Conservation (phyloP, 2,797 vertebrate species). For the Kryptolebias ocellatus region DNA sequence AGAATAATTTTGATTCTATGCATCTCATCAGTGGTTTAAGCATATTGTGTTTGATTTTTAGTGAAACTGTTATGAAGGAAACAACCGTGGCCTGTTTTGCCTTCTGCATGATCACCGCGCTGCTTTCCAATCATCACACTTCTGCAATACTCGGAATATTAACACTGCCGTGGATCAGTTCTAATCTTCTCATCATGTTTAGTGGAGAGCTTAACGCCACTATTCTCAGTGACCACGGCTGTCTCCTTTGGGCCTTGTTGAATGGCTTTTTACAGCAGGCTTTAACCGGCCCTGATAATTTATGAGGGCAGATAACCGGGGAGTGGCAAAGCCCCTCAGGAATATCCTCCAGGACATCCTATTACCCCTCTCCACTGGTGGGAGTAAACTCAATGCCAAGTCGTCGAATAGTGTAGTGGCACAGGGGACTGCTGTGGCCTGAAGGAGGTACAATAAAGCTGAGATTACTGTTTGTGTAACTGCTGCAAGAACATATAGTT, state of each 20-base stretch:
- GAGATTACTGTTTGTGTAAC: constrained; percentile 9
- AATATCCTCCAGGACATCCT: constrained; percentile 63
- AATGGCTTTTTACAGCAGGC: constrained; percentile 54
- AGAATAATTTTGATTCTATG: no score
- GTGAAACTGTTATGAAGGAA: neutral
- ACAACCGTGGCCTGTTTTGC: neutral
- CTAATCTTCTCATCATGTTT: neutral
- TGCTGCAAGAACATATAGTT: neutral
- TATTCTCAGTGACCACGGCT: constrained; percentile 49
- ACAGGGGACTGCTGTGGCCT: constrained; percentile 17
- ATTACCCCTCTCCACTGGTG: constrained; percentile 34
- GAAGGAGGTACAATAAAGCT: constrained; percentile 7
- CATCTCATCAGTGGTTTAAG: no score
- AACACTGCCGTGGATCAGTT: neutral
- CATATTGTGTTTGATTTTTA: no score
- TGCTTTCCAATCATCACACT: no score
- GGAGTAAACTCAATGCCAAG: constrained; percentile 19
- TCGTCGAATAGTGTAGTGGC: constrained; percentile 30
- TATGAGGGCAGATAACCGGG: constrained; percentile 63
- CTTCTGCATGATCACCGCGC: neutral
- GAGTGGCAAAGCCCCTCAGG: constrained; percentile 59
- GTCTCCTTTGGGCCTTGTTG: constrained; percentile 47
- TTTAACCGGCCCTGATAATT: constrained; percentile 75
- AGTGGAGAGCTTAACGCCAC: constrained; percentile 21
- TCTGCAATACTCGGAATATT: no score